Base-by-base conservation (phyloP, 2,888 invertebrate species). In the Platycheirus rosarum region DNA sequence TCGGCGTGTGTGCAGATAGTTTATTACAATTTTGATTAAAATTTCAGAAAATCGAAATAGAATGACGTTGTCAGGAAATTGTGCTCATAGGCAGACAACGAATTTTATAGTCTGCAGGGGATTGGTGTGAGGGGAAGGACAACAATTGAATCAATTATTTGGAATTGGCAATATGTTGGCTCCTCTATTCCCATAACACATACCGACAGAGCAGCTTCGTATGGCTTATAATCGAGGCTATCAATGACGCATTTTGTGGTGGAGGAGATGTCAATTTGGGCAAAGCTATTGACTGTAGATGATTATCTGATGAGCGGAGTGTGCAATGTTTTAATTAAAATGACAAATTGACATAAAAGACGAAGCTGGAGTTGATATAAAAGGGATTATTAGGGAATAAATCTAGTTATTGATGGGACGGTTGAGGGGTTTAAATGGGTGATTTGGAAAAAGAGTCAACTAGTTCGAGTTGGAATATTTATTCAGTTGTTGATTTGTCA, bases 11-110 rank as follows among this genome's bases (percentile, higher is more conserved):
- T 49, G 66, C 16, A 18, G 23, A 37, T 20, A 70, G 62, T 75
- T 76, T 75, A 80, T 80, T 70, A 66, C 76, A 53, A 80, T 57
- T 80, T 75, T 75, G 79, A 80, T 80, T 75, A 80, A 74, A 80
- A 75, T 70, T 70, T 53, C 44, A 42, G 42, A 14, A 16, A 42
- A 70, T 48, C 18, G 46, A 79, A 69, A 62, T 16, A 32, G 44
- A 37, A 26, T 63, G 18, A 35, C 37, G 37, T 26, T 20, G 48
- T 42, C 14, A 18, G 26, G 3, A 20, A 40, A 51, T 60, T 60
- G 60, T 60, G 29, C 44, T 29, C 18, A 1, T 26, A 8, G 16
- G n/a, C 40, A 44, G 60, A 44, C 29, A 60, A 60, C 42, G 29
- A 6, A 32, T 8, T 32, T 7, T 32, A 32, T 32, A 32, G 8